Conservation (phyloP, 2,113 vertebrate species). For the Theristicus caerulescens region DNA sequence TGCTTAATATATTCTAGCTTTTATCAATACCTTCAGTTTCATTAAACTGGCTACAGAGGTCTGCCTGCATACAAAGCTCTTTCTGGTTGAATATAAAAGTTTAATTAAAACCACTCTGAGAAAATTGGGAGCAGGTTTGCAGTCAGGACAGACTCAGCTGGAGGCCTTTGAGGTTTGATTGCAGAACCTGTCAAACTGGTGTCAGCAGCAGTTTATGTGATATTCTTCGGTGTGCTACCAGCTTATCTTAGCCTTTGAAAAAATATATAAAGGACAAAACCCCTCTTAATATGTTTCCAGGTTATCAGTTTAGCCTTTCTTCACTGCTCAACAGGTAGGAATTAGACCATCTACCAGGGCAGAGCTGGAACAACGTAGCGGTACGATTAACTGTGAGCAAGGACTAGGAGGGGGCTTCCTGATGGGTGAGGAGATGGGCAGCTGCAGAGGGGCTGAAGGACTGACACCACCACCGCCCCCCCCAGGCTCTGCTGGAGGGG, state of each 20-base stretch:
- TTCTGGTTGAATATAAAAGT: neutral
- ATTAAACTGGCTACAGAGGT: neutral
- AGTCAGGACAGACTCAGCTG: neutral
- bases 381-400: neutral
- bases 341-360: neutral
- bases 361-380: neutral
- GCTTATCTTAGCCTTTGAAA: neutral
- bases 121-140: neutral
- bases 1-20: neutral
- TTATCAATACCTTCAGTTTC: neutral
- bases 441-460: neutral
- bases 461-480: rapidly evolving
- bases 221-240: rapidly evolving
- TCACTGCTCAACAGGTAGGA: neutral
- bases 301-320: neutral
- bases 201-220: neutral
- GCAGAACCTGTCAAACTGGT: neutral
- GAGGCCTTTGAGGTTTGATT: slow-evolving; percentile 4
- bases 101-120: slow-evolving; percentile 36
- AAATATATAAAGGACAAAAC: neutral
- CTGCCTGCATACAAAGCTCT: neutral
- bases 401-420: neutral
- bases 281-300: neutral
- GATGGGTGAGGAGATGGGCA: neutral
- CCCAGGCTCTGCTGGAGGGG: neutral